Evolutionary conservation across 2,888 invertebrate species (phyloP), one percentile per base, ranked within the genome.

Genomic region (Drosophila subsilvestris): DNA sequence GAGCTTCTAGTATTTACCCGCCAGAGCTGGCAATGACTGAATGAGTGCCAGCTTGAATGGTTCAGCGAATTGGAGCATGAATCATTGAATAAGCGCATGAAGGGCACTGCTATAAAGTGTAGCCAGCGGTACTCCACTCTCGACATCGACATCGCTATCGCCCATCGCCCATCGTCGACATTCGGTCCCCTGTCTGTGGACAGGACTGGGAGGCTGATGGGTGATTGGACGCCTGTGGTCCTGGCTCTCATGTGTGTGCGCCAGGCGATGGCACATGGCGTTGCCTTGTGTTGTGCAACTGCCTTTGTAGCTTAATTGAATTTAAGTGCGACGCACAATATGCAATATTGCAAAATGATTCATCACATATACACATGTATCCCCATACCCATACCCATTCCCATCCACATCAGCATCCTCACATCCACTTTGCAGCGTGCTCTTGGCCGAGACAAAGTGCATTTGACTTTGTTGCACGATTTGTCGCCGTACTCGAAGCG

Each of bases 261-360:
- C 47, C 54, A 70, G 61, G 61, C 17, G 45, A 18, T 27, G 37
- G 37, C n/a, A 37, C 37, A 37, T 71, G 70, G 57, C 32, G 58
- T 47, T 69, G 67, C 69, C 56, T 66, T 63, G 71, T 75, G 71
- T 70, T 72, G 72, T 78, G 75, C 68, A 74, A 74, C 75, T 74
- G 89, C 79, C 84, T 85, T 85, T 84, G 87, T 81, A 79, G 85
- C 78, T 87, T 88, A 85, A 85, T 85, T 85, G 89, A 85, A 88
- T 85, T 85, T 86, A 77, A 88, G 87, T 79, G 87, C 76, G 89
- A 72, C 75, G 73, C 80, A 82, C 80, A 87, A 88, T 85, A 88
- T 85, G 89, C 84, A 84, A 84, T 84, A 81, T 85, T 84, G 89
- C 76, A 77, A 89, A 85, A 77, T 75, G 73, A 74, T 74, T 49